Conservation (phyloP, 1,140 invertebrate species). For the Agrypnia vestita region DNA sequence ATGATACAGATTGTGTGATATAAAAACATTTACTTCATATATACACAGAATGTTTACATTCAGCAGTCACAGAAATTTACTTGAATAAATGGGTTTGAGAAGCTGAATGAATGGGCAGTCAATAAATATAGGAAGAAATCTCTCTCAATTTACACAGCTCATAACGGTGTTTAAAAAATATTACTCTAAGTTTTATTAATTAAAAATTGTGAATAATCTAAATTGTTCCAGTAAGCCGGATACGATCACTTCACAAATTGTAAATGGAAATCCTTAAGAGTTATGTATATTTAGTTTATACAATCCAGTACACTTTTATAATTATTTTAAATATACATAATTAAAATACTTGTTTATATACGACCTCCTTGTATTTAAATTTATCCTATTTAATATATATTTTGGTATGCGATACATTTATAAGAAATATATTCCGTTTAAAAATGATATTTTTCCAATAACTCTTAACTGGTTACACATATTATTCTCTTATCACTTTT, state of each 20-base stretch:
- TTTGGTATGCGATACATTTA: conserved; percentile 58
- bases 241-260: neutral
- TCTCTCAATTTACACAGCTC: conserved; percentile 45
- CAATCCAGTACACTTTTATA: conserved; percentile 42
- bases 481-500: conserved; percentile 46
- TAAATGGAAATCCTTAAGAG: conserved; percentile 18
- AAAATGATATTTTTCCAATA: conserved; percentile 55
- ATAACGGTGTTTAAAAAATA: conserved; percentile 52
- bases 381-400: conserved; percentile 51
- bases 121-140: conserved; percentile 59
- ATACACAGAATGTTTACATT: conserved; percentile 53
- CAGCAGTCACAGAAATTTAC: conserved; percentile 48
- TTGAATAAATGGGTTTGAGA: conserved; percentile 32
- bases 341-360: conserved; percentile 55
- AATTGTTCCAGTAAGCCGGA: neutral
- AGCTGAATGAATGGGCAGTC: conserved; percentile 48
- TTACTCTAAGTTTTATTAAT: conserved; percentile 42
- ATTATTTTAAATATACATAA: conserved; percentile 55
- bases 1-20: conserved; percentile 56
- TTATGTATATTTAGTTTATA: conserved; percentile 24
- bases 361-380: conserved; percentile 23
- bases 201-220: neutral
- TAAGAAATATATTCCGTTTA: conserved; percentile 57
- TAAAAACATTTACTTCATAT: conserved; percentile 59
- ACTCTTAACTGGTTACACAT: neutral